Conservation (phyloP, 2,797 vertebrate genomes). For the Crenichthys baileyi region DNA sequence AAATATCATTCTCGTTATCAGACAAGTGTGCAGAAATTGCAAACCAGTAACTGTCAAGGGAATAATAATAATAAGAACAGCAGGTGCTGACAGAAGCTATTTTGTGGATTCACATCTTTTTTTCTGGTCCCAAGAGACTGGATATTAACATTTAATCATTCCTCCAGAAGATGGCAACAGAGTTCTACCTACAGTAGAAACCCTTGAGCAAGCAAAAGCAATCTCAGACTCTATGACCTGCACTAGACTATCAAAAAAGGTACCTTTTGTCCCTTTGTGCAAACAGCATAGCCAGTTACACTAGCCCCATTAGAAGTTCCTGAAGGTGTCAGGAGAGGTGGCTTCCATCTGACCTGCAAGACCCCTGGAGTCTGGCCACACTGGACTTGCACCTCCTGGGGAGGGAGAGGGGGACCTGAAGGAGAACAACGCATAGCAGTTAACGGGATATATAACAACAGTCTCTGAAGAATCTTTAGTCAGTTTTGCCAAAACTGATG, state of each 20-base stretch:
- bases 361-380: slow-evolving; percentile 84
- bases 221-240: neutral
- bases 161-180: slow-evolving; percentile 74
- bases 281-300: slow-evolving; percentile 94
- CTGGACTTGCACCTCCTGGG: slow-evolving; percentile 90
- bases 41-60: slow-evolving; percentile 2
- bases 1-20: neutral
- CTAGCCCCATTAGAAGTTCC: slow-evolving; percentile 94
- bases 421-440: slow-evolving; percentile 49
- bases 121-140: slow-evolving; percentile 4
- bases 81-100: neutral
- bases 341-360: slow-evolving; percentile 92
- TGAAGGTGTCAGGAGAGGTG: slow-evolving; percentile 85
- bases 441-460: slow-evolving; percentile 41
- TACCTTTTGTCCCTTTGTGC: slow-evolving; percentile 95
- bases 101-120: neutral
- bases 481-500: neutral
- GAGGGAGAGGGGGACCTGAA: slow-evolving; percentile 91
- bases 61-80: neutral
- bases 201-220: slow-evolving; percentile 1
- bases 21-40: neutral
- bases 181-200: slow-evolving; percentile 29
- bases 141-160: slow-evolving; percentile 26
- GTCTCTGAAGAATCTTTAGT: neutral
- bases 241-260: slow-evolving; percentile 22